Percentiles rank a stretch among this genome's conserved stretches.
These are phyloP conservation scores for Bombus superbus DNA, from an alignment of 1,140 invertebrate species.

Conservation along the genomic window DNA sequence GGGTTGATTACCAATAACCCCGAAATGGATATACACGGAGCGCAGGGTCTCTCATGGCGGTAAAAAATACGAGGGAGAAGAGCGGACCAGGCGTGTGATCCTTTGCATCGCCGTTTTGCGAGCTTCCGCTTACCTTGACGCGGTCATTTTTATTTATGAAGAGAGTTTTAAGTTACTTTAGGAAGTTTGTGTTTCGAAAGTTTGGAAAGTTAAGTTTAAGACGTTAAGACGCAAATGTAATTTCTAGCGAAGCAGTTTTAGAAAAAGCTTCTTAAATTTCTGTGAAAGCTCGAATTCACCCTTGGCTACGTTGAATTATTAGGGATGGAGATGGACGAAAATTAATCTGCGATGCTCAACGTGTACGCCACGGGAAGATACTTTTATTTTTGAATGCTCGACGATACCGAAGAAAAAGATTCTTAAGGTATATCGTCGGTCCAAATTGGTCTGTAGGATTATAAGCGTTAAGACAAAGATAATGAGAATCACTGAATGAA, in stretches of 20 bases:
- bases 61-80: not conserved
- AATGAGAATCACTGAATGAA: conserved; percentile 67
- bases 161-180: not conserved
- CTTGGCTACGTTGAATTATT: no score
- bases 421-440: not conserved
- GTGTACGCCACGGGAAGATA: not conserved
- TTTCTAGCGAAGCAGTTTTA: no score
- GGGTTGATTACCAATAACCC: conserved; percentile 64
- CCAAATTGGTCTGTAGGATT: not conserved
- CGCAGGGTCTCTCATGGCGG: conserved; percentile 47
- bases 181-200: not conserved
- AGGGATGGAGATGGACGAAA: no score
- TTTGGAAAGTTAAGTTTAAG: no score
- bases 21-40: conserved; percentile 20
- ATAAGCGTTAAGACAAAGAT: not conserved
- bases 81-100: not conserved
- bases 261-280: no score
- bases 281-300: no score
- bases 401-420: not conserved
- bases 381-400: no score
- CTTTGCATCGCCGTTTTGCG: not conserved
- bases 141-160: no score
- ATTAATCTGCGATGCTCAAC: no score
- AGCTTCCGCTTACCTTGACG: no score
- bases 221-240: no score